These are phyloP conservation scores for Shinisaurus crocodilurus DNA, from an alignment of 2,113 vertebrate genomes.

Conservation along the genomic window DNA sequence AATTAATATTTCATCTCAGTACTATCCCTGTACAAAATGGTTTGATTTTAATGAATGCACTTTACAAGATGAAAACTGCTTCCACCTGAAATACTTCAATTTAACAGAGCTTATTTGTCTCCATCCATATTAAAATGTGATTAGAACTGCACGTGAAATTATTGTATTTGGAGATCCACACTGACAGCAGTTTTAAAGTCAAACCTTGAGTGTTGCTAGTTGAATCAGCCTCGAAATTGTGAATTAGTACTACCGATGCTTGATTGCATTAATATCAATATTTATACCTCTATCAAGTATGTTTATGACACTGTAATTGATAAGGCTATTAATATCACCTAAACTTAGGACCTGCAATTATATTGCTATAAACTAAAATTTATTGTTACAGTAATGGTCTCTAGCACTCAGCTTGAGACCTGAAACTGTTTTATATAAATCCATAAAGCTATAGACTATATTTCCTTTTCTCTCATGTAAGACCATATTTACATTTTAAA, in stretches of 20 bases:
- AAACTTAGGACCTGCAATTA: slow-evolving; percentile 49
- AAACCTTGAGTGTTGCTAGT: slow-evolving; percentile 45
- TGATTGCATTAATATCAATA: slow-evolving; percentile 61
- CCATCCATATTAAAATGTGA: slow-evolving; percentile 38
- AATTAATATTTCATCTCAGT: slow-evolving; percentile 16
- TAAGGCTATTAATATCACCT: slow-evolving; percentile 59
- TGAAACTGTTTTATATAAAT: slow-evolving; percentile 39
- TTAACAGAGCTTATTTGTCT: slow-evolving; percentile 36
- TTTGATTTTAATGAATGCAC: slow-evolving; percentile 39
- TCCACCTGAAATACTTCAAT: slow-evolving; percentile 24
- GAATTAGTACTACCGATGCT: slow-evolving; percentile 60
- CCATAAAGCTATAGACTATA: slow-evolving; percentile 13
- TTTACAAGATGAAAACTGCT: slow-evolving; percentile 45
- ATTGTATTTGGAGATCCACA: slow-evolving; percentile 9
- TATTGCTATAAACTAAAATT: slow-evolving; percentile 57
- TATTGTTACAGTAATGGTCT: slow-evolving; percentile 44
- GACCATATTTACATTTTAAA: slow-evolving; percentile 38
- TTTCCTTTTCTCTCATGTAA: slow-evolving; percentile 16
- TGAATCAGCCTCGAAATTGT: slow-evolving; percentile 47
- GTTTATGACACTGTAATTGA: slow-evolving; percentile 64
- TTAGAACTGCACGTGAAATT: slow-evolving; percentile 36
- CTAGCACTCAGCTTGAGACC: slow-evolving; percentile 40
- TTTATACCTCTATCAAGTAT: slow-evolving; percentile 60
- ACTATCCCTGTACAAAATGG: slow-evolving; percentile 26
- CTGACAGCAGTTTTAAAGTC: slow-evolving; percentile 42